phyloP scores from a whole-genome alignment of 1,140 invertebrate genomes.

The Zaprionus ghesquierei region DNA sequence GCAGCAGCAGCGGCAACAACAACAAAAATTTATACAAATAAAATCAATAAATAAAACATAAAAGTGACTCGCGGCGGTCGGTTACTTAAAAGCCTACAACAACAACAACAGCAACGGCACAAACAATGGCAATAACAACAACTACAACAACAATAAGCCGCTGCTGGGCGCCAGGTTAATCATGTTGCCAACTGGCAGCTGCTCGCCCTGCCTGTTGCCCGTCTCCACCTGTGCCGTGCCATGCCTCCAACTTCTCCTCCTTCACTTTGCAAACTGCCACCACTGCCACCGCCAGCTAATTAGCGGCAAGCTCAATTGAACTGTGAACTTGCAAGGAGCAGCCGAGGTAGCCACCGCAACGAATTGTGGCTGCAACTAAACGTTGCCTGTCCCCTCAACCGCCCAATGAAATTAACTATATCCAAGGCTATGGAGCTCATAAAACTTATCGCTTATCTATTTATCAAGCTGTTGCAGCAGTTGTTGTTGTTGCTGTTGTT shows the following conservation, averaged over 20 bases:
- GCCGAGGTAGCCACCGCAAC: slow-evolving; percentile 19
- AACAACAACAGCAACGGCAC: slow-evolving; percentile 16
- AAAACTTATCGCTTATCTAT: slow-evolving; percentile 57
- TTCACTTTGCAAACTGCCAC: background rate
- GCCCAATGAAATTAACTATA: background rate
- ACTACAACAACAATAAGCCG: background rate
- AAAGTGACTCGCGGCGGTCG: slow-evolving; percentile 61
- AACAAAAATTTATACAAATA: slow-evolving; percentile 49
- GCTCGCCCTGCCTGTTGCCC: background rate
- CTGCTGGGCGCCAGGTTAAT: background rate
- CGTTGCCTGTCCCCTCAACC: background rate
- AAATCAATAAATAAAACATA: slow-evolving; percentile 79
- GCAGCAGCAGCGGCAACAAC: slow-evolving; percentile 9
- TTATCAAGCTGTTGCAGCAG: slow-evolving; percentile 39
- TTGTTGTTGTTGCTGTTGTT: slow-evolving; percentile 14
- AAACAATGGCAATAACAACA: too few relatives aligned
- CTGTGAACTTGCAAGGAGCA: slow-evolving; percentile 57
- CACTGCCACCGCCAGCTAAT: slow-evolving; percentile 52
- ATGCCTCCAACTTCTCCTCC: background rate
- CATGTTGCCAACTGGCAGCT: background rate
- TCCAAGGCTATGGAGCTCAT: slow-evolving; percentile 34
- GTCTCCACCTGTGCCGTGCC: background rate
- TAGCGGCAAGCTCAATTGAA: slow-evolving; percentile 71
- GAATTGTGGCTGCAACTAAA: slow-evolving; percentile 9
- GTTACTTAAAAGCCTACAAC: slow-evolving; percentile 55